A percentile compares a stretch with the other conserved stretches of the same genome.
Evolutionary conservation across 2,113 vertebrate species (phyloP).

Genomic region (Eulemur rufifrons): DNA sequence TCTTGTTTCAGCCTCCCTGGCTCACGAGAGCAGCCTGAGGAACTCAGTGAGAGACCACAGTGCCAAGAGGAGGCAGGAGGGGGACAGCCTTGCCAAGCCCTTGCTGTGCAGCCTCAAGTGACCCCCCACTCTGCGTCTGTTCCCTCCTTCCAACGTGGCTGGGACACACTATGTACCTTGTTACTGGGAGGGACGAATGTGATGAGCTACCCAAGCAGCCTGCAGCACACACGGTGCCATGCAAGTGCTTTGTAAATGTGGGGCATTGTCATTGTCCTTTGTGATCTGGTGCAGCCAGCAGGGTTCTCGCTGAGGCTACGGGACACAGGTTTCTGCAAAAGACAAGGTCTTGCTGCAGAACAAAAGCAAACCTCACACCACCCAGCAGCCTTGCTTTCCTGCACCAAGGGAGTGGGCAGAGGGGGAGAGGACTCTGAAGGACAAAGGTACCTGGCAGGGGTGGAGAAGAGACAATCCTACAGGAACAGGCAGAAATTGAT

Average conservation of each 20-base stretch:
- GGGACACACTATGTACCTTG: accelerated
- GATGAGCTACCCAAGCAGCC: accelerated
- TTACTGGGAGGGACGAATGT: accelerated
- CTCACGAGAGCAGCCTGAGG: background rate
- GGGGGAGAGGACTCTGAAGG: accelerated
- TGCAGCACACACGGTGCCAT: accelerated
- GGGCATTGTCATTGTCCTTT: accelerated
- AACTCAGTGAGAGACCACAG: accelerated
- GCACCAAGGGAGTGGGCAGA: accelerated
- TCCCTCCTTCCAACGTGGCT: accelerated
- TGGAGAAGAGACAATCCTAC: background rate
- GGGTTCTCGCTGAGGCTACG: background rate
- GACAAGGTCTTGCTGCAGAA: background rate
- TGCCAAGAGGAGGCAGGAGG: accelerated
- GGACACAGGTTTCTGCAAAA: background rate
- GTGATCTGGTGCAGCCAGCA: background rate
- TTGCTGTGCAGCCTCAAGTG: background rate
- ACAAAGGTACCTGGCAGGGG: accelerated
- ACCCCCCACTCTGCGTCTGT: accelerated
- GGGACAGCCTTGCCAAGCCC: accelerated
- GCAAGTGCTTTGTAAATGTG: accelerated
- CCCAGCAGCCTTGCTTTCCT: accelerated
- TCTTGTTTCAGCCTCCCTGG: accelerated
- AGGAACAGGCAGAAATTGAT: background rate
- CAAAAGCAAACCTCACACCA: background rate